These are phyloP conservation scores for Micrasema longulum DNA, from an alignment of 1,140 invertebrate species.

Conservation along the genomic window DNA sequence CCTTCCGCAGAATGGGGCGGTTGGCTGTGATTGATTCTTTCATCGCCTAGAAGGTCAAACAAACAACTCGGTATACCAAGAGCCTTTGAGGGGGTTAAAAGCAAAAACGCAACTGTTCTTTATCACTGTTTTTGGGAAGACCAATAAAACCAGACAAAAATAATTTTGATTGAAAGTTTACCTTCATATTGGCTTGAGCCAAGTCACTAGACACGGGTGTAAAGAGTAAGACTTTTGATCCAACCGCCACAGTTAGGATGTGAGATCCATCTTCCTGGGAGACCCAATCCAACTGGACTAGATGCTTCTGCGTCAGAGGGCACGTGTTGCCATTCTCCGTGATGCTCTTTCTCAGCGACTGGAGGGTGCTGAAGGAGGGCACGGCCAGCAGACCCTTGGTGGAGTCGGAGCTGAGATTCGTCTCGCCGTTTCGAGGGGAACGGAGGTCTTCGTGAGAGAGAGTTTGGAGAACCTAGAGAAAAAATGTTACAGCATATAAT, in stretches of 20 bases:
- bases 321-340: conserved; percentile 92
- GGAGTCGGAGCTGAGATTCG: conserved; percentile 58
- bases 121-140: too few relatives aligned
- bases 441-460: conserved; percentile 72
- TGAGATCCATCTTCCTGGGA: conserved; percentile 99
- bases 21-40: conserved; percentile 84
- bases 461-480: conserved; percentile 71
- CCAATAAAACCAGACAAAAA: background rate
- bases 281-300: conserved; percentile 98
- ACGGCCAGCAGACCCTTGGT: conserved; percentile 83
- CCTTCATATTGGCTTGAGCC: conserved; percentile 91
- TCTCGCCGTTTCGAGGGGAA: conserved; percentile 68
- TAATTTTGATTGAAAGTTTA: conserved; percentile 42
- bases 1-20: conserved; percentile 86
- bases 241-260: conserved; percentile 95
- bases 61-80: too few relatives aligned
- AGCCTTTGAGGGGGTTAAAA: too few relatives aligned
- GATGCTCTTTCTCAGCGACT: conserved; percentile 88
- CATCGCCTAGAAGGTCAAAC: conserved; percentile 69
- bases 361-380: conserved; percentile 92
- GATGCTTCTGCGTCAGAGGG: conserved; percentile 86
- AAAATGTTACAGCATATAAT: too few relatives aligned
- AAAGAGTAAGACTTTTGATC: conserved; percentile 89
- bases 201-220: conserved; percentile 89
- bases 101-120: too few relatives aligned